Percentiles rank a stretch among this genome's conserved stretches.
phyloP scores from a whole-genome alignment of 2,797 vertebrate genomes.

The Girardinus metallicus region DNA sequence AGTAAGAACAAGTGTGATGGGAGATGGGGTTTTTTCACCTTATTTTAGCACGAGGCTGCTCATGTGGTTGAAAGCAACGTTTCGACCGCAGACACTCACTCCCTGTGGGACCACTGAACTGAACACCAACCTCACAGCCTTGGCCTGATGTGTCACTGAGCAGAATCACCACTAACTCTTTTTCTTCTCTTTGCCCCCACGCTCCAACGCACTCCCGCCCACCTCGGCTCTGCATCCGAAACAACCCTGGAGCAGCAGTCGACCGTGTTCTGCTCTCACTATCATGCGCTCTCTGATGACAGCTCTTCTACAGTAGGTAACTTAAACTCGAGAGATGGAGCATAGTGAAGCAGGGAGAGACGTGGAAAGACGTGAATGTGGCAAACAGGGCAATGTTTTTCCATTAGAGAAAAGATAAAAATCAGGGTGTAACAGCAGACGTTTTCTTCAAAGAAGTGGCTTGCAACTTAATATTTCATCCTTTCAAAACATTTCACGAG shows the following conservation, averaged over 20 bases:
- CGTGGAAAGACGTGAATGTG: conserved; percentile 38
- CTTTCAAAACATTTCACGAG: conserved; percentile 33
- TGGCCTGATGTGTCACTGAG: conserved; percentile 67
- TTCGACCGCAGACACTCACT: conserved; percentile 71
- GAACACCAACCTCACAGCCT: conserved; percentile 68
- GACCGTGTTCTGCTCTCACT: conserved; percentile 49
- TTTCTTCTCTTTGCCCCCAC: conserved; percentile 26
- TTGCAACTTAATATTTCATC: conserved; percentile 39
- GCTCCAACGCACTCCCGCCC: conserved; percentile 12
- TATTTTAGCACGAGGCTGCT: conserved; percentile 56
- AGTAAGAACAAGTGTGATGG: conserved; percentile 39
- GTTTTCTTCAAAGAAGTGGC: conserved; percentile 8
- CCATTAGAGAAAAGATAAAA: conserved; percentile 32
- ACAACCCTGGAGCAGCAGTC: conserved; percentile 59
- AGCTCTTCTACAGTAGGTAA: conserved; percentile 62
- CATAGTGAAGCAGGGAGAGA: conserved; percentile 17
- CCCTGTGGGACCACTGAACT: conserved; percentile 72
- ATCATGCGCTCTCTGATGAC: conserved; percentile 64
- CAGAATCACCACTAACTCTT: conserved; percentile 53
- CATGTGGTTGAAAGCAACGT: conserved; percentile 60
- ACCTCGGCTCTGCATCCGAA: conserved; percentile 24
- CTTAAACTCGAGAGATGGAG: conserved; percentile 50
- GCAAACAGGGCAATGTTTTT: conserved; percentile 34
- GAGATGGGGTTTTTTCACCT: conserved; percentile 41
- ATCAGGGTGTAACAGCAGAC: conserved; percentile 34